These are phyloP conservation scores for Zenarchopterus dispar DNA, from an alignment of 2,797 vertebrate species.

Conservation along the genomic window DNA sequence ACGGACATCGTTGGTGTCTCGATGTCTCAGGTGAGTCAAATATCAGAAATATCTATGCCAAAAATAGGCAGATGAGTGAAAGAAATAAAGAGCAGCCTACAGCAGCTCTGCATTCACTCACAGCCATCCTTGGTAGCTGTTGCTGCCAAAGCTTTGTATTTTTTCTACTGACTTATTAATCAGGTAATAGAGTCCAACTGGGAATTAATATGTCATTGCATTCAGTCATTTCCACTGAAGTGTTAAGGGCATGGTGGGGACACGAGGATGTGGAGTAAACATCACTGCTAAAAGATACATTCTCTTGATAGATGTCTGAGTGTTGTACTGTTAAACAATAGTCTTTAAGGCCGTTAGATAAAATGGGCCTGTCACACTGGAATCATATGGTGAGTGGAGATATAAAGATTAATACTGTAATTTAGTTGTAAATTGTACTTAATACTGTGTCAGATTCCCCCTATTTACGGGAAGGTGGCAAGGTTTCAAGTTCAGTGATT, in stretches of 20 bases:
- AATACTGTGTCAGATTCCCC: constrained; percentile 50
- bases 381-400: constrained; percentile 10
- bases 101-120: constrained; percentile 56
- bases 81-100: constrained; percentile 35
- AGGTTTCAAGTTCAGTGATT: constrained; percentile 77
- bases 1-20: constrained; percentile 4
- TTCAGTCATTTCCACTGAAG: constrained; percentile 78
- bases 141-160: constrained; percentile 57
- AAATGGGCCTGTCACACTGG: constrained; percentile 15
- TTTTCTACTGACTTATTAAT: constrained; percentile 59
- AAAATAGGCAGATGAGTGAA: constrained; percentile 48
- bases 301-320: constrained; percentile 33
- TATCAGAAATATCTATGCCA: constrained; percentile 20
- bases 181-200: constrained; percentile 44
- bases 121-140: constrained; percentile 57
- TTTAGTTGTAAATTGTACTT: constrained; percentile 30
- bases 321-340: constrained; percentile 20
- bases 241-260: constrained; percentile 73
- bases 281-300: constrained; percentile 43
- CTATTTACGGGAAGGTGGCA: constrained; percentile 60
- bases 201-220: constrained; percentile 75
- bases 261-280: constrained; percentile 34
- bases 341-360: constrained; percentile 15
- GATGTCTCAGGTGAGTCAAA: constrained; percentile 18
- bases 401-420: constrained; percentile 24